phyloP scores from a whole-genome alignment of 2,113 vertebrate genomes.

The Erpornis zantholeuca region DNA sequence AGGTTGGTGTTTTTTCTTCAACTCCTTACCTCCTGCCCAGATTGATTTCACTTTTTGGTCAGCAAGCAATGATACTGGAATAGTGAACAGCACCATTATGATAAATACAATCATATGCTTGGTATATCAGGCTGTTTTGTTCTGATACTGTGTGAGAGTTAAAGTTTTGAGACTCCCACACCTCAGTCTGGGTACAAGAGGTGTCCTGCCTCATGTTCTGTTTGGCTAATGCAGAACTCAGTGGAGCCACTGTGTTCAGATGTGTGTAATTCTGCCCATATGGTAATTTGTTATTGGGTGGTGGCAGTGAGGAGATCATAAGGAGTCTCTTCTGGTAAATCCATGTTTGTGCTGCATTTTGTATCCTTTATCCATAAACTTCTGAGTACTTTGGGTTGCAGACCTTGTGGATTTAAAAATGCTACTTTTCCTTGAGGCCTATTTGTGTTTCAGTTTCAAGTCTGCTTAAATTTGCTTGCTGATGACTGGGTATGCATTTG shows the following conservation, averaged over 20 bases:
- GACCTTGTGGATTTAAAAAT: neutral
- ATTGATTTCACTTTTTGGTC: neutral
- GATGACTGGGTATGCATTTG: neutral
- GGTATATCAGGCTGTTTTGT: neutral
- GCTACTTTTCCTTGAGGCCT: neutral
- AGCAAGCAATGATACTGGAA: neutral
- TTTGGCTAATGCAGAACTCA: neutral
- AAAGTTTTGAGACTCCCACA: neutral
- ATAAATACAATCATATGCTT: neutral
- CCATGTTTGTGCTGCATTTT: neutral
- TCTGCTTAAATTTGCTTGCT: neutral
- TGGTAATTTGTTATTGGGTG: neutral
- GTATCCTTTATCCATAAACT: neutral
- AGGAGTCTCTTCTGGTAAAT: neutral
- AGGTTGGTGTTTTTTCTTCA: neutral
- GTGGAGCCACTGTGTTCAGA: neutral
- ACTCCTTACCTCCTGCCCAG: neutral
- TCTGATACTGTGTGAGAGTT: neutral
- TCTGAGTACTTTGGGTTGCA: neutral
- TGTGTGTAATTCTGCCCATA: neutral
- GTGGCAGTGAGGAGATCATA: neutral
- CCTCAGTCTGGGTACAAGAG: neutral
- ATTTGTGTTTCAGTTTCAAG: neutral
- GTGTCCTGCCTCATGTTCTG: neutral
- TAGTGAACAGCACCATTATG: neutral